phyloP scores from a whole-genome alignment of 2,888 invertebrate species.

The Julus scandinavius region DNA sequence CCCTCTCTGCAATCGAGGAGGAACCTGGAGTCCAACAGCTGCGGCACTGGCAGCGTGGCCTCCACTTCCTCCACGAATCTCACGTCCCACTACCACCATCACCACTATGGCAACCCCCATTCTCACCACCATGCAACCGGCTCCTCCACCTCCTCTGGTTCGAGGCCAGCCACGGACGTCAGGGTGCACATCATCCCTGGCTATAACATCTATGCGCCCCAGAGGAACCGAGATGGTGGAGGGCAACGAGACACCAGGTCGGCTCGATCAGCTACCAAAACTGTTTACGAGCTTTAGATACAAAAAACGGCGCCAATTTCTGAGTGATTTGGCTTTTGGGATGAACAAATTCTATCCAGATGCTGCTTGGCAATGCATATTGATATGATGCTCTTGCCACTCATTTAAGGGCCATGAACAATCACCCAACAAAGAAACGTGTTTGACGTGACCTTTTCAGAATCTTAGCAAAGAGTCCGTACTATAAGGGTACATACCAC shows the following conservation, averaged over 20 bases:
- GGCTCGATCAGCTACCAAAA: slow-evolving; percentile 56
- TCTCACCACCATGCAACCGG: slow-evolving; percentile 20
- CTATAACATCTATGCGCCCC: slow-evolving; percentile 66
- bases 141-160: slow-evolving; percentile 52
- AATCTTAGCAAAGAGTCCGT: no score
- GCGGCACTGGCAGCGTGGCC: slow-evolving; percentile 45
- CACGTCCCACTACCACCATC: slow-evolving; percentile 34
- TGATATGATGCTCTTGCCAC: no score
- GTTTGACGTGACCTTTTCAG: no score
- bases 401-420: no score
- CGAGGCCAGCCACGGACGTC: slow-evolving; percentile 70
- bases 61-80: slow-evolving; percentile 44
- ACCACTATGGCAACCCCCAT: neutral
- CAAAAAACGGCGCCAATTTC: neutral
- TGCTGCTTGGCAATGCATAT: no score
- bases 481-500: no score
- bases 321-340: neutral
- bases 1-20: slow-evolving; percentile 69
- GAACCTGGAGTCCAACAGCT: slow-evolving; percentile 51
- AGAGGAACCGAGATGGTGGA: slow-evolving; percentile 60
- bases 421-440: no score
- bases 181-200: slow-evolving; percentile 80
- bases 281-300: slow-evolving; percentile 59
- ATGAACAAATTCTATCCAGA: neutral
- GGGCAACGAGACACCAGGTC: slow-evolving; percentile 59